These are phyloP conservation scores for Bembecia ichneumoniformis DNA, from an alignment of 2,888 invertebrate species.

Conservation along the genomic window DNA sequence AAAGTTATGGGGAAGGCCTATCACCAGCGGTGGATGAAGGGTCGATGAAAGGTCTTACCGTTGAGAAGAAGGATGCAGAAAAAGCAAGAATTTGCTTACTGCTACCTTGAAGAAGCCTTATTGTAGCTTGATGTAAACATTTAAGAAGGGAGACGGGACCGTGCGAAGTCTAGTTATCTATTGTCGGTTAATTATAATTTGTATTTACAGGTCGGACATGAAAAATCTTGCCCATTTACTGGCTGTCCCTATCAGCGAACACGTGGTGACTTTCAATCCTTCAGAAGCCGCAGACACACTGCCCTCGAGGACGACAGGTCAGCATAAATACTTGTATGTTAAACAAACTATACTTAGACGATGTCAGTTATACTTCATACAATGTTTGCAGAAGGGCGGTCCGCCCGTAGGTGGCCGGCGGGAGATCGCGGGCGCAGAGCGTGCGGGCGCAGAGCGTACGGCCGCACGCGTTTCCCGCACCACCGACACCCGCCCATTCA, in stretches of 20 bases:
- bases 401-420: slow-evolving; percentile 69
- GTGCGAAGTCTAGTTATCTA: too few relatives aligned
- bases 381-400: slow-evolving; percentile 51
- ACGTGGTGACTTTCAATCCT: slow-evolving; percentile 75
- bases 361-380: background rate
- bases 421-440: slow-evolving; percentile 66
- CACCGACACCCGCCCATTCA: slow-evolving; percentile 70
- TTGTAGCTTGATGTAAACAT: too few relatives aligned
- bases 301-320: slow-evolving; percentile 70
- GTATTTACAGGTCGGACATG: slow-evolving; percentile 76
- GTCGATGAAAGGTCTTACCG: too few relatives aligned
- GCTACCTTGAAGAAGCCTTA: too few relatives aligned
- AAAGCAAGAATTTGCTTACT: too few relatives aligned
- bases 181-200: background rate
- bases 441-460: slow-evolving; percentile 54
- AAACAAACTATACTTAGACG: background rate
- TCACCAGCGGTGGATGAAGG: too few relatives aligned
- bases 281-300: slow-evolving; percentile 69
- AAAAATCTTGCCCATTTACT: slow-evolving; percentile 79
- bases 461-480: slow-evolving; percentile 66
- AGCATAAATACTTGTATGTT: slow-evolving; percentile 1
- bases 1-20: too few relatives aligned
- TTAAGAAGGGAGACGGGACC: too few relatives aligned
- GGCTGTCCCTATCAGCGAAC: slow-evolving; percentile 79
- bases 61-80: too few relatives aligned